phyloP scores from a whole-genome alignment of 2,113 vertebrate genomes.

The Centropus bengalensis region DNA sequence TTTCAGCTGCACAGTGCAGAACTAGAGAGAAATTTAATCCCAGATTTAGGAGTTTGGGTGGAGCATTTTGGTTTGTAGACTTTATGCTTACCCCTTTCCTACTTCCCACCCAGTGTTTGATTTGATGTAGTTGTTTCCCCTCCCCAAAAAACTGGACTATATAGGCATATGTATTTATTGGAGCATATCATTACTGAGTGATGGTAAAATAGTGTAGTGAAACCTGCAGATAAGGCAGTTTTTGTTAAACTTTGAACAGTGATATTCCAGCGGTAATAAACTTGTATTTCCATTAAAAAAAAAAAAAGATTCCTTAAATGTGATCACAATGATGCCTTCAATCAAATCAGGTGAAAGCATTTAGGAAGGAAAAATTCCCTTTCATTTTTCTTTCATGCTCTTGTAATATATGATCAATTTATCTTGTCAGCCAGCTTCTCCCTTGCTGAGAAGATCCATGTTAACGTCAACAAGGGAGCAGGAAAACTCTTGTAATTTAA shows the following conservation, averaged over 20 bases:
- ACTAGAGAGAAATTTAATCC: not conserved
- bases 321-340: not conserved
- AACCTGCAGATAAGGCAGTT: not conserved
- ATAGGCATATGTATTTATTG: not conserved
- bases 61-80: not conserved
- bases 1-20: not conserved
- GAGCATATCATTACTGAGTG: not conserved
- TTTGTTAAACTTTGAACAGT: not conserved
- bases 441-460: not conserved
- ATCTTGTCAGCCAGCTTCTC: not conserved
- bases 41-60: not conserved
- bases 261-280: not conserved
- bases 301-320: not conserved
- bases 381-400: not conserved
- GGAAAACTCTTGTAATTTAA: not conserved
- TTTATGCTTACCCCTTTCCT: not conserved
- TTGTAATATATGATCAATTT: not conserved
- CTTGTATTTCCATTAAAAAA: not conserved
- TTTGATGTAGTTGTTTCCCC: not conserved
- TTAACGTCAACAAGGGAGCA: not conserved
- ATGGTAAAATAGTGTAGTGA: not conserved
- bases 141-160: not conserved
- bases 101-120: not conserved
- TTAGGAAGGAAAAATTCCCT: not conserved
- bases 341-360: not conserved